Conservation (phyloP, 2,888 invertebrate species). For the Bugula neritina region DNA sequence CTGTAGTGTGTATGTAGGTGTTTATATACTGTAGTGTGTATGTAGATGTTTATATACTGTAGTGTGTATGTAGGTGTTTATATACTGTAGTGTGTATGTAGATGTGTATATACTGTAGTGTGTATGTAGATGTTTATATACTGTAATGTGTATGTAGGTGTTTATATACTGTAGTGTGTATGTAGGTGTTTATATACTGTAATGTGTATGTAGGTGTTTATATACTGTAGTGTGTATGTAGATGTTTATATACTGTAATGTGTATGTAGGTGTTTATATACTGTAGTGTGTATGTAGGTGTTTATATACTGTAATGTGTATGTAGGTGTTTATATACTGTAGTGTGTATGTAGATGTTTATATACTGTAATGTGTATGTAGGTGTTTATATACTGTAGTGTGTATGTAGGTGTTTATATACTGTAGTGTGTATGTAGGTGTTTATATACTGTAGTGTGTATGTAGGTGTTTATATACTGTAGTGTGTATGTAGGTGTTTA, state of each 20-base stretch:
- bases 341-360: not conserved
- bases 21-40: not conserved
- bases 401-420: not conserved
- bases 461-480: slow-evolving; percentile 5
- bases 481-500: not conserved
- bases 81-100: not conserved
- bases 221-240: not conserved
- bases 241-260: slow-evolving; percentile 1
- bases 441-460: not conserved
- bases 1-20: not conserved
- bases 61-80: not conserved
- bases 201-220: not conserved
- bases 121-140: not conserved
- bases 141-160: not conserved
- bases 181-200: slow-evolving; percentile 5
- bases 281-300: not conserved
- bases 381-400: not conserved
- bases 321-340: slow-evolving; percentile 5
- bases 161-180: not conserved
- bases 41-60: slow-evolving; percentile 6
- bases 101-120: not conserved
- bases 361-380: not conserved
- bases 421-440: not conserved
- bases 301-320: not conserved
- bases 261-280: not conserved